These are phyloP conservation scores for Ptilorrhoa leucosticta DNA, from an alignment of 2,113 vertebrate species.

Conservation along the genomic window DNA sequence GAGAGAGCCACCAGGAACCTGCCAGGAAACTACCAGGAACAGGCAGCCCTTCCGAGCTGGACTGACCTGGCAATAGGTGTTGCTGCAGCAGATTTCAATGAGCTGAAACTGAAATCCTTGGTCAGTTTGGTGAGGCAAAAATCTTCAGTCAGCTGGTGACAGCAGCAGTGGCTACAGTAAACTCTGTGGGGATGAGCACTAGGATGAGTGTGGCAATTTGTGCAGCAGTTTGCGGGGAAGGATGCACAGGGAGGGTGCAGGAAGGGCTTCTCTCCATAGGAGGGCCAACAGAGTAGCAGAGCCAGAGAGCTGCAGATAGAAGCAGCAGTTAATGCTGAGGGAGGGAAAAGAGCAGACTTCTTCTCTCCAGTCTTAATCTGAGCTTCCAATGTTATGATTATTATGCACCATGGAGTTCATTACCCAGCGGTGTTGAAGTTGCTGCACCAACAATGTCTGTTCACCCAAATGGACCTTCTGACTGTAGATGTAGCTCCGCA, in stretches of 20 bases:
- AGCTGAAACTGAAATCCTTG: neutral
- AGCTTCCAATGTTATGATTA: neutral
- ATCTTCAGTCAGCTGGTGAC: neutral
- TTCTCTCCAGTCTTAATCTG: neutral
- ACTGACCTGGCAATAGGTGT: too few species aligned
- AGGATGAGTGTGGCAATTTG: neutral
- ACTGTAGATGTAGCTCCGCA: neutral
- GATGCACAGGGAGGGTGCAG: rapidly evolving
- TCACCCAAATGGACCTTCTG: neutral
- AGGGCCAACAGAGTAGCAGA: neutral
- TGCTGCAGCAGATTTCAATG: neutral
- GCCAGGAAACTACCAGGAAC: neutral
- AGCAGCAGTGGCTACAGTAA: neutral
- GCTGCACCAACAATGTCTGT: neutral
- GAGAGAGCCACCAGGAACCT: neutral
- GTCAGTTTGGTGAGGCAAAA: neutral
- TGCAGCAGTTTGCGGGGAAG: neutral
- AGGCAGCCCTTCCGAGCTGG: rapidly evolving
- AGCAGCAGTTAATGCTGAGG: neutral
- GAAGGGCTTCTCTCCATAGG: neutral
- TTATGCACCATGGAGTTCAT: rapidly evolving
- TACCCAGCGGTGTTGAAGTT: neutral
- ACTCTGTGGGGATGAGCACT: neutral
- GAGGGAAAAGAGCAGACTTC: neutral
- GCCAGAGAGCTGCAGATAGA: neutral